Conservation (phyloP, 1,140 invertebrate genomes). For the Melanaphis sacchari region DNA sequence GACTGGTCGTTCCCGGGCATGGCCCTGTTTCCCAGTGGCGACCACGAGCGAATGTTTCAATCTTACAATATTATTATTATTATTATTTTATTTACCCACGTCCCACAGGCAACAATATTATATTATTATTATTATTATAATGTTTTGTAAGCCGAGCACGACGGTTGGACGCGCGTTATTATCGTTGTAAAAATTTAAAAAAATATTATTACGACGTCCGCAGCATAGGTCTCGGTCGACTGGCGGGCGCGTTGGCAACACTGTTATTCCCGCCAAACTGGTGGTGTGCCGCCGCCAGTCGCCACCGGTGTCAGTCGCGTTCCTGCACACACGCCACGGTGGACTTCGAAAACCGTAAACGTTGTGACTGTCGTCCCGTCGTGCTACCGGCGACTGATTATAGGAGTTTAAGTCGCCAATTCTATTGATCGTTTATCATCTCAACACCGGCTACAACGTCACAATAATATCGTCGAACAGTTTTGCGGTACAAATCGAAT, state of each 20-base stretch:
- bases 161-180: no score
- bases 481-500: not conserved
- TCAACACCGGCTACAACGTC: no score
- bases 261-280: conserved; percentile 54
- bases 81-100: not conserved
- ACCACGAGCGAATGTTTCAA: not conserved
- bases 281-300: not conserved
- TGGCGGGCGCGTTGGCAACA: not conserved
- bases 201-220: not conserved
- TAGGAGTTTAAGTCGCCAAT: no score
- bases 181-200: no score
- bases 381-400: not conserved
- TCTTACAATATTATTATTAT: not conserved
- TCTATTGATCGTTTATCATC: not conserved
- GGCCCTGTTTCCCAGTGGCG: not conserved
- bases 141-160: not conserved
- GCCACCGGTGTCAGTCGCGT: not conserved
- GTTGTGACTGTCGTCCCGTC: not conserved
- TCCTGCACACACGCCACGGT: not conserved
- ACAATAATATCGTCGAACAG: not conserved
- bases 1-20: not conserved
- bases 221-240: not conserved
- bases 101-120: not conserved
- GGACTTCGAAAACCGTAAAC: no score
- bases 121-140: no score